Evolutionary conservation across 2,888 invertebrate species (phyloP), one percentile per base, ranked within the genome.

Genomic region (Andrena camellia): DNA sequence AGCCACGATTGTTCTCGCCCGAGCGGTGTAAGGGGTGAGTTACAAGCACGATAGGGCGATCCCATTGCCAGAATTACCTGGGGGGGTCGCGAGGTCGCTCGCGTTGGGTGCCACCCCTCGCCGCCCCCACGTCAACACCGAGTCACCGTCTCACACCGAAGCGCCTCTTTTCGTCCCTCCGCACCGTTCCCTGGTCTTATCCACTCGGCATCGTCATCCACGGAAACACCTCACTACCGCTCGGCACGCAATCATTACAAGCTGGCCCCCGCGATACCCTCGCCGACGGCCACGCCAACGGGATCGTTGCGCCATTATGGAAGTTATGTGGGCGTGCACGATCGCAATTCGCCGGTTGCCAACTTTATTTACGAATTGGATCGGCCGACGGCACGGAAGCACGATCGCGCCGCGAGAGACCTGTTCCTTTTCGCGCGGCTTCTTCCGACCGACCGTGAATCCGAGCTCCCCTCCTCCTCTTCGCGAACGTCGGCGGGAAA

Each of bases 291-390:
- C 82, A 89, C 86, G 87, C 88, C 86, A 79, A 87, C 90, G 88
- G 90, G 91, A 93, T 93, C 92, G 92, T 91, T 92, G 90, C 92
- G 92, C 93, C 93, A 93, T 93, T 92, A 93, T 91, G 91, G 90
- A 90, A 93, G 92, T 92, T 92, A 92, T 89, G 93, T 93, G 92
- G 93, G 92, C 93, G 92, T 91, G 92, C 87, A 90, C 92, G 89
- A 92, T 91, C 91, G 92, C 93, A 92, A 92, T 93, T 92, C 91
- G 90, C 91, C 90, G 89, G 88, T 91, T 92, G 92, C 92, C 91
- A 91, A 92, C 92, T 93, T 93, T 92, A 93, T 93, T 93, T 93
- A 92, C 91, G 92, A 92, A 93, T 92, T 90, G 90, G 89, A 89
- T 92, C 87, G 91, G 89, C 87, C 87, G 91, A 90, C 89, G 78